These are phyloP conservation scores for Labia minor DNA, from an alignment of 2,888 invertebrate species.

Conservation along the genomic window DNA sequence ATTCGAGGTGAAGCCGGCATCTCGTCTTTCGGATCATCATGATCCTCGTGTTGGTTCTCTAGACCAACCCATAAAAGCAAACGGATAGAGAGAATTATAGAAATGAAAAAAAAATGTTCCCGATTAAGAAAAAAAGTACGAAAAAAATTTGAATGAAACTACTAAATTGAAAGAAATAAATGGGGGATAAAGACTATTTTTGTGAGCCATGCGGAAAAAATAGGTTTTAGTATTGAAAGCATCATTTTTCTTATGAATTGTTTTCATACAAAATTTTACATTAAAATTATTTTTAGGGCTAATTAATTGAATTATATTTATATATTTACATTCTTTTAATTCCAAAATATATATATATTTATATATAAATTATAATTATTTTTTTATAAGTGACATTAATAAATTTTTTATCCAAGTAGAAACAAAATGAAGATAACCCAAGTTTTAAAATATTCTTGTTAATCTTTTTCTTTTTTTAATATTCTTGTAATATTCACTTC, in stretches of 20 bases:
- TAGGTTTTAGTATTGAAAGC: neutral
- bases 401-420: too few relatives aligned
- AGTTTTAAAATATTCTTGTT: too few relatives aligned
- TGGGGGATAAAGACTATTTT: neutral
- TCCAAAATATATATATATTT: too few relatives aligned
- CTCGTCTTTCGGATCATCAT: neutral
- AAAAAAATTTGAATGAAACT: neutral
- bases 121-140: neutral
- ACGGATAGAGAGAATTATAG: neutral
- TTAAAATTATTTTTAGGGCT: too few relatives aligned
- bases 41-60: slow-evolving; percentile 5
- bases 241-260: neutral
- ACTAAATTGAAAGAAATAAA: too few relatives aligned
- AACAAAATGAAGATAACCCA: too few relatives aligned
- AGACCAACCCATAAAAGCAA: neutral
- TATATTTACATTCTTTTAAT: too few relatives aligned
- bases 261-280: too few relatives aligned
- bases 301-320: too few relatives aligned
- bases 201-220: neutral
- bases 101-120: neutral
- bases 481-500: too few relatives aligned
- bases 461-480: neutral
- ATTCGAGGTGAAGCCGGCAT: neutral
- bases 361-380: too few relatives aligned
- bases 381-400: too few relatives aligned